phyloP scores from a whole-genome alignment of 2,113 vertebrate genomes.

The Elephantulus edwardii region DNA sequence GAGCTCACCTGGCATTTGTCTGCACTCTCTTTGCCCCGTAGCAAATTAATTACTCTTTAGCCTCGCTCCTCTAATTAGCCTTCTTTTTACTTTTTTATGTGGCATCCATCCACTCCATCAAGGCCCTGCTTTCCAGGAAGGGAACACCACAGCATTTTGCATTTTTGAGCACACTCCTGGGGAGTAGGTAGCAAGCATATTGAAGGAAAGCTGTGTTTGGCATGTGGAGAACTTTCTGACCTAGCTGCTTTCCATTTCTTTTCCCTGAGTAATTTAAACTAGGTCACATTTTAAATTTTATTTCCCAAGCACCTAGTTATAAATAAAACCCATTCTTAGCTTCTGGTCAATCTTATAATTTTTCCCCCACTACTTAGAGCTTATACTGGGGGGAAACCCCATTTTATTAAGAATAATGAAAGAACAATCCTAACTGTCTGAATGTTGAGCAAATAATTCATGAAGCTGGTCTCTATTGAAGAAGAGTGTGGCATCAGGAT shows the following conservation, averaged over 20 bases:
- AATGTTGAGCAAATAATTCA: too few species aligned
- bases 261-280: slow-evolving; percentile 64
- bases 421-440: neutral
- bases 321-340: slow-evolving; percentile 63
- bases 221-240: slow-evolving; percentile 36
- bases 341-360: neutral
- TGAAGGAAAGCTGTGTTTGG: slow-evolving; percentile 21
- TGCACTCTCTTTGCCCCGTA: neutral
- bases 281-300: slow-evolving; percentile 70
- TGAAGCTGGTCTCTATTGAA: too few species aligned
- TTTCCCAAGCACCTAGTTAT: slow-evolving; percentile 61
- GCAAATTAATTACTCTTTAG: slow-evolving; percentile 17
- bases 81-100: neutral
- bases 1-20: slow-evolving; percentile 37
- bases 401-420: slow-evolving; percentile 16
- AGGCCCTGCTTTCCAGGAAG: slow-evolving; percentile 23
- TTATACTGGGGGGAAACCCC: slow-evolving; percentile 6
- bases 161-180: neutral
- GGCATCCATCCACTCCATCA: neutral
- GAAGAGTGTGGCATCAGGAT: too few species aligned
- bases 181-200: neutral
- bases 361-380: neutral
- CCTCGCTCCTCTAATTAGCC: neutral
- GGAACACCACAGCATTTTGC: neutral
- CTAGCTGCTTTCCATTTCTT: slow-evolving; percentile 30